A percentile compares a stretch with the other conserved stretches of the same genome.
These are phyloP conservation scores for Leptonema lineaticorne DNA, from an alignment of 1,140 invertebrate genomes.

Conservation along the genomic window DNA sequence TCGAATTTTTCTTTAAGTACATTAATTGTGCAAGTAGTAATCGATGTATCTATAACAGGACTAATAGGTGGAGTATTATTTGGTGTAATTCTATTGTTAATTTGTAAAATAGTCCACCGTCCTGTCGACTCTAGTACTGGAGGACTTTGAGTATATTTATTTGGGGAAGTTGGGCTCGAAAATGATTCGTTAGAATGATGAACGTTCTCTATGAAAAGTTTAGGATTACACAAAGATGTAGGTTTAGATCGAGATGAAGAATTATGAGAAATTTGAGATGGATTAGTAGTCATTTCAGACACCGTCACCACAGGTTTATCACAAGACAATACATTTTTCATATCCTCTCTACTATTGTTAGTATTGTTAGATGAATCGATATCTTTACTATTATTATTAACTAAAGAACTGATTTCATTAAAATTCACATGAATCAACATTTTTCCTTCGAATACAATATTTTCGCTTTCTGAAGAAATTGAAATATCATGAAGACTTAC, in stretches of 20 bases:
- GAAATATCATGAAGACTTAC: slow-evolving; percentile 57
- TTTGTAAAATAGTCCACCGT: slow-evolving; percentile 38
- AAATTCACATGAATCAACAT: slow-evolving; percentile 58
- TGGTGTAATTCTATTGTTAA: slow-evolving; percentile 37
- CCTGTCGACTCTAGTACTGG: slow-evolving; percentile 37
- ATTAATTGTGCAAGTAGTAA: slow-evolving; percentile 32
- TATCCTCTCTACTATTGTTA: slow-evolving; percentile 25
- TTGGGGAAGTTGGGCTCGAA: slow-evolving; percentile 6
- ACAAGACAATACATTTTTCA: slow-evolving; percentile 28
- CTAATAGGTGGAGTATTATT: slow-evolving; percentile 17
- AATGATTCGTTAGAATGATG: background rate
- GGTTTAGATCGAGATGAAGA: slow-evolving; percentile 45
- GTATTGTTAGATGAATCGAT: slow-evolving; percentile 34
- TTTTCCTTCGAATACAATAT: slow-evolving; percentile 56
- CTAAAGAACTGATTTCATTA: slow-evolving; percentile 55
- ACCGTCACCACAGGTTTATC: slow-evolving; percentile 57
- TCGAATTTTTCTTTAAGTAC: slow-evolving; percentile 32
- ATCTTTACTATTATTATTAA: slow-evolving; percentile 42
- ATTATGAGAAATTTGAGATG: slow-evolving; percentile 49
- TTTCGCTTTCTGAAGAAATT: slow-evolving; percentile 54
- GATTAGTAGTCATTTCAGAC: slow-evolving; percentile 52
- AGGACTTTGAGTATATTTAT: slow-evolving; percentile 34
- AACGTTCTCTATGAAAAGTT: background rate
- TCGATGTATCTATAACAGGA: slow-evolving; percentile 32
- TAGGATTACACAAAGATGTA: background rate